phyloP scores from a whole-genome alignment of 1,140 invertebrate genomes.

The Brachionus asplanchnoidis region DNA sequence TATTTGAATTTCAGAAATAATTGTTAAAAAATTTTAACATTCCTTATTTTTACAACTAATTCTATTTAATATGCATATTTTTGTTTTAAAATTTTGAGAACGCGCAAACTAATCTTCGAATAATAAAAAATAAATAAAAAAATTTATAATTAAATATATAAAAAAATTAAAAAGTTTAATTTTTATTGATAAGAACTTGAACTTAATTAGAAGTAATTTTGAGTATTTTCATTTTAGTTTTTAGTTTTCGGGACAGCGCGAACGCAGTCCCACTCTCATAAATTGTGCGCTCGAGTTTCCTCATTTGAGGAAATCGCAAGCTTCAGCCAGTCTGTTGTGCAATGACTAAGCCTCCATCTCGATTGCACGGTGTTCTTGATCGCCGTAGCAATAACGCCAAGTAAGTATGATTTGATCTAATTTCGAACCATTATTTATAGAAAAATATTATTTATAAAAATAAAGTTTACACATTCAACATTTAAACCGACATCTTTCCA shows the following conservation, averaged over 20 bases:
- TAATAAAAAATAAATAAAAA: background rate
- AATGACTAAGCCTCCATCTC: slow-evolving; percentile 41
- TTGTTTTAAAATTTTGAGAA: too few species aligned
- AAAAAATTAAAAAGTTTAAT: background rate
- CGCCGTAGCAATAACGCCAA: slow-evolving; percentile 43
- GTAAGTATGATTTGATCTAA: slow-evolving; percentile 28
- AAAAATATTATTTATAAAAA: background rate
- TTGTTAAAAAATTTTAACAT: too few species aligned
- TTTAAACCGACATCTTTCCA: background rate
- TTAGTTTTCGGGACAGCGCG: slow-evolving; percentile 40
- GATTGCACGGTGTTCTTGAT: slow-evolving; percentile 42
- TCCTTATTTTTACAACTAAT: too few species aligned
- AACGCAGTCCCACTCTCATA: slow-evolving; percentile 42
- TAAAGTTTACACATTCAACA: background rate
- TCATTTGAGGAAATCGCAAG: slow-evolving; percentile 42
- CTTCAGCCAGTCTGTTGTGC: slow-evolving; percentile 41
- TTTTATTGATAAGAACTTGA: background rate
- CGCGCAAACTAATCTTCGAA: too few species aligned
- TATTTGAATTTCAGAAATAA: too few species aligned
- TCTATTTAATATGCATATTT: too few species aligned
- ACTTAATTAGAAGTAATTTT: background rate
- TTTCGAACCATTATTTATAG: background rate
- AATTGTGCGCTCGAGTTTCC: slow-evolving; percentile 43
- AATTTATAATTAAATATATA: too few species aligned
- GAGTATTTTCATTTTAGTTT: background rate